Percentiles rank a stretch among this genome's conserved stretches.
These are phyloP conservation scores for Lagopus leucura DNA, from an alignment of 2,113 vertebrate species.

Conservation along the genomic window DNA sequence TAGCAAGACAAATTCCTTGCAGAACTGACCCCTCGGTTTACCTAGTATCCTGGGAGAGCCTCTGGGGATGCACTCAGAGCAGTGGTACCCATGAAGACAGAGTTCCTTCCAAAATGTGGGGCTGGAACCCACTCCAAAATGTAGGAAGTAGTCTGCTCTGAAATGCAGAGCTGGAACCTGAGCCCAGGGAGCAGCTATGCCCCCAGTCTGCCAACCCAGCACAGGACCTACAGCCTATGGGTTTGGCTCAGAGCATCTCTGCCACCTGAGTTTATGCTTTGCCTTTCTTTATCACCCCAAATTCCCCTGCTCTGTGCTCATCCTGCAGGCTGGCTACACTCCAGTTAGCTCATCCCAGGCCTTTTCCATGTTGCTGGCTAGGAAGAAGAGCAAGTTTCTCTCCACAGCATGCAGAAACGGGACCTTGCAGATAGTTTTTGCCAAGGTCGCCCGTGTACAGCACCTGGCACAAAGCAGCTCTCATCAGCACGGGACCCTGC, in stretches of 20 bases:
- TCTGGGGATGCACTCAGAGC: fast-evolving
- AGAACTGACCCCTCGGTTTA: background rate
- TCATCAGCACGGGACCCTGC: background rate
- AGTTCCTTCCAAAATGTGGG: background rate
- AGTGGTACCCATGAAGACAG: background rate
- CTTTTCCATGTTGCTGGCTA: background rate
- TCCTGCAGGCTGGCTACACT: background rate
- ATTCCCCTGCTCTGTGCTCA: background rate
- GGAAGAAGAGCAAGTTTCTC: background rate
- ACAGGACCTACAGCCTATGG: background rate
- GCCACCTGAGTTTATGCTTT: background rate
- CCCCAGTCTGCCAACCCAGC: background rate
- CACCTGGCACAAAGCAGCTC: background rate
- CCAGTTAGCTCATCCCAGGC: background rate
- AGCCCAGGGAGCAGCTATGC: fast-evolving
- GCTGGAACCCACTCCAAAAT: background rate
- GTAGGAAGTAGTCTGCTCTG: background rate
- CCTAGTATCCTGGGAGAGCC: background rate
- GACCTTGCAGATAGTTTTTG: background rate
- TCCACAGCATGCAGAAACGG: fast-evolving
- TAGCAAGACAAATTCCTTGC: background rate
- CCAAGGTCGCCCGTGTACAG: background rate
- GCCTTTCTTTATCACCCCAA: background rate
- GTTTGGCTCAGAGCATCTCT: background rate
- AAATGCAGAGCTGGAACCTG: background rate